phyloP scores from a whole-genome alignment of 1,140 invertebrate genomes.

The Limonius californicus region DNA sequence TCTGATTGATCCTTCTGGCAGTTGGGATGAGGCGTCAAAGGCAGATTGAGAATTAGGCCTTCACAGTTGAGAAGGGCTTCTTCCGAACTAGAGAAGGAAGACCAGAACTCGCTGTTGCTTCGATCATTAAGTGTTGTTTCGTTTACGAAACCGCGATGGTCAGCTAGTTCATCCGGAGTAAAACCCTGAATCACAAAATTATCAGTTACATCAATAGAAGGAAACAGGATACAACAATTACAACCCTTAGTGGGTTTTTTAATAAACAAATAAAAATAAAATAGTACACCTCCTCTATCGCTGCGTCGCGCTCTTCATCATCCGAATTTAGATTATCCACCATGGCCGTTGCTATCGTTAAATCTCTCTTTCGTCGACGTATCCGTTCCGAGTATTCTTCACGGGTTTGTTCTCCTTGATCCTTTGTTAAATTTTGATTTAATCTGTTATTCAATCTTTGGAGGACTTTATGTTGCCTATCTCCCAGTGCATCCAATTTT shows the following conservation, averaged over 20 bases:
- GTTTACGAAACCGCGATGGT: constrained; percentile 57
- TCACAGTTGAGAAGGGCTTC: constrained; percentile 69
- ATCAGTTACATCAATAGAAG: too few species aligned
- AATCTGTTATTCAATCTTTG: constrained; percentile 46
- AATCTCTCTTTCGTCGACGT: constrained; percentile 37
- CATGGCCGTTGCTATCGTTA: constrained; percentile 47
- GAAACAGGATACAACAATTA: too few species aligned
- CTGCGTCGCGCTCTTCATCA: constrained; percentile 58
- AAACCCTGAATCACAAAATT: too few species aligned
- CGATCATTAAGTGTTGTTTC: constrained; percentile 61
- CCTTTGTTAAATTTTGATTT: background rate
- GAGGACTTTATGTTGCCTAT: constrained; percentile 52
- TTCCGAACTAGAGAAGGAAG: constrained; percentile 73
- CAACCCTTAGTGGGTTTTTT: too few species aligned
- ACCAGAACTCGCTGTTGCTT: constrained; percentile 74
- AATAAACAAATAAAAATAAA: too few species aligned
- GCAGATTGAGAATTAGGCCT: constrained; percentile 68
- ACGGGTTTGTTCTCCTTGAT: background rate
- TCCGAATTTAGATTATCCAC: constrained; percentile 51
- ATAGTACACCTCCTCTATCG: constrained; percentile 59
- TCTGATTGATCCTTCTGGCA: constrained; percentile 50
- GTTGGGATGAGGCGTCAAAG: constrained; percentile 58
- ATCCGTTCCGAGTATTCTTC: too few species aligned
- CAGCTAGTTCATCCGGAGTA: constrained; percentile 59
- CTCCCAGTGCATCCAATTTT: constrained; percentile 53